Conservation (phyloP, 2,888 invertebrate species). For the Drosophila histrio region DNA sequence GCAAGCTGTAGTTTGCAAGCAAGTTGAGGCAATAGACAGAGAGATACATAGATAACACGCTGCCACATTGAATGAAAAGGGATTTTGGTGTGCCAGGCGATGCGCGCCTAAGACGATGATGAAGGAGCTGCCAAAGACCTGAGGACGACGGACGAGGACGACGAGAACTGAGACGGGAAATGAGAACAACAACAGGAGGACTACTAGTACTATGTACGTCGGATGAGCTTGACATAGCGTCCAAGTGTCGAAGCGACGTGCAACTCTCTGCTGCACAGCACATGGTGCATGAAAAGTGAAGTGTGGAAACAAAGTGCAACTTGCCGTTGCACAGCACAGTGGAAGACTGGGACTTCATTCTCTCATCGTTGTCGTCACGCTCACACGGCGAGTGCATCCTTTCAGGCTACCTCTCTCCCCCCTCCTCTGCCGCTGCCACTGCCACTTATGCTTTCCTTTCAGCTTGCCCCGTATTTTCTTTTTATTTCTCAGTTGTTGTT, state of each 20-base stretch:
- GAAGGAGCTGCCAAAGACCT: conserved; percentile 34
- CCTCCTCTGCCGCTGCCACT: neutral
- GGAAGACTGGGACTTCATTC: neutral
- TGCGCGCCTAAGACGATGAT: conserved; percentile 45
- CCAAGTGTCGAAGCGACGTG: conserved; percentile 27
- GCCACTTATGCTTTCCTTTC: conserved; percentile 2
- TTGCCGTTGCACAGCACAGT: neutral
- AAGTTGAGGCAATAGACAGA: conserved; percentile 16
- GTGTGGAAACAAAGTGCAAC: conserved; percentile 71
- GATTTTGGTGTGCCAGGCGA: conserved; percentile 50
- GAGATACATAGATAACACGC: conserved; percentile 67
- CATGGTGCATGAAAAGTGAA: conserved; percentile 65
- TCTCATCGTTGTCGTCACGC: conserved; percentile 5
- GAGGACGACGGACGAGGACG: neutral
- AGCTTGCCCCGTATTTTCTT: neutral
- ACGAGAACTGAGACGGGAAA: neutral
- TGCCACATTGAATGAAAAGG: conserved; percentile 72
- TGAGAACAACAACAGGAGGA: neutral
- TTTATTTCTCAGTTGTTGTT: conserved; percentile 32
- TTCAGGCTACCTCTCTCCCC: neutral
- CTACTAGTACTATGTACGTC: neutral
- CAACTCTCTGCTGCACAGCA: conserved; percentile 20
- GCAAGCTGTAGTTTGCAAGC: neutral
- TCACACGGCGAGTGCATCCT: conserved; percentile 10
- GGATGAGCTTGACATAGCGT: conserved; percentile 20